Conservation (phyloP, 2,113 vertebrate species). For the Callipepla squamata region DNA sequence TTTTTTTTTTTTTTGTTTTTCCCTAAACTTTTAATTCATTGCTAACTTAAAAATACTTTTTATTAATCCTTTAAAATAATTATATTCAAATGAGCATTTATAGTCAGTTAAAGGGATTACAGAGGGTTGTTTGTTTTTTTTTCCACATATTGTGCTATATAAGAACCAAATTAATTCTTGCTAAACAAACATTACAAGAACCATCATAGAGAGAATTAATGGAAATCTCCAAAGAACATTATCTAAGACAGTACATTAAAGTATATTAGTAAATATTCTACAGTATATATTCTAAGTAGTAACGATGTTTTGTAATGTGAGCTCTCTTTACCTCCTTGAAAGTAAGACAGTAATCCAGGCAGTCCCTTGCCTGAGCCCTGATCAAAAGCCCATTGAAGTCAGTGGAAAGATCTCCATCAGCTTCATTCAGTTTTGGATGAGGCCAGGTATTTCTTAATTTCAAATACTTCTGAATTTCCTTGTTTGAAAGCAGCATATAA, state of each 20-base stretch:
- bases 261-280: slow-evolving; percentile 45
- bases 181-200: slow-evolving; percentile 42
- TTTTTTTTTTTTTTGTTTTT: not conserved
- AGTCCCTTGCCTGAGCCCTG: not conserved
- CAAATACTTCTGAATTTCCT: not conserved
- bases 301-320: slow-evolving; percentile 24
- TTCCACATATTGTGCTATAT: not conserved
- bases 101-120: slow-evolving; percentile 46
- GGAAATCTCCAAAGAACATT: slow-evolving; percentile 34
- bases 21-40: slow-evolving; percentile 45
- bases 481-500: not conserved
- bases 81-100: slow-evolving; percentile 41
- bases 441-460: not conserved
- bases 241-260: slow-evolving; percentile 7
- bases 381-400: not conserved
- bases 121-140: not conserved
- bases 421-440: not conserved
- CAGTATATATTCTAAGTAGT: not conserved
- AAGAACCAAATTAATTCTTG: slow-evolving; percentile 40
- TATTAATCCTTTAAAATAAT: slow-evolving; percentile 56
- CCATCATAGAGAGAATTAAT: slow-evolving; percentile 11
- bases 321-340: not conserved
- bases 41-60: slow-evolving; percentile 28
- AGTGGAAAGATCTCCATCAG: not conserved
- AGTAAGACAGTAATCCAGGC: not conserved